phyloP scores from a whole-genome alignment of 2,888 invertebrate genomes.

The Diarsia mendica region DNA sequence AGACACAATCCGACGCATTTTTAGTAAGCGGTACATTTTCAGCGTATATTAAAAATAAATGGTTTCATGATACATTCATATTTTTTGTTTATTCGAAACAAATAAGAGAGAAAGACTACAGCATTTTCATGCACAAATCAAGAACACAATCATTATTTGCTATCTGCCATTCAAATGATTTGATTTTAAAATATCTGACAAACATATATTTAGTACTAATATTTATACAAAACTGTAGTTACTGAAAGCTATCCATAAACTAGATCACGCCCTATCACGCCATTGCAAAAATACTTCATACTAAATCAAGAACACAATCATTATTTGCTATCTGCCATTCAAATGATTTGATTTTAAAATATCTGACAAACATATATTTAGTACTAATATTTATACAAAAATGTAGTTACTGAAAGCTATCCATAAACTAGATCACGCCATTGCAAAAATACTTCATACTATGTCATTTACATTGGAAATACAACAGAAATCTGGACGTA shows the following conservation, averaged over 20 bases:
- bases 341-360: constrained; percentile 15
- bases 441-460: constrained; percentile 46
- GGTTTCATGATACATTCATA: constrained; percentile 24
- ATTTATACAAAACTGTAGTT: no score
- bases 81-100: constrained; percentile 42
- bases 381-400: constrained; percentile 21
- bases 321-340: constrained; percentile 11
- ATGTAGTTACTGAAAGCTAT: constrained; percentile 51
- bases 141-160: constrained; percentile 28
- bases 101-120: constrained; percentile 12
- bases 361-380: constrained; percentile 9
- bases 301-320: constrained; percentile 30
- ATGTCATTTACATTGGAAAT: constrained; percentile 29
- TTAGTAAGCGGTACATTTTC: constrained; percentile 51
- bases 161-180: background rate
- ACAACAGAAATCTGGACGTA: constrained; percentile 47
- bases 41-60: constrained; percentile 44
- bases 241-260: no score
- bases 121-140: constrained; percentile 26
- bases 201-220: constrained; percentile 9
- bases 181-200: constrained; percentile 16
- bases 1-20: constrained; percentile 55
- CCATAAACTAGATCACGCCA: constrained; percentile 56
- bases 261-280: no score
- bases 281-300: no score